Evolutionary conservation across 2,888 invertebrate genomes (phyloP).

Genomic region (Diplolepis rosae): DNA sequence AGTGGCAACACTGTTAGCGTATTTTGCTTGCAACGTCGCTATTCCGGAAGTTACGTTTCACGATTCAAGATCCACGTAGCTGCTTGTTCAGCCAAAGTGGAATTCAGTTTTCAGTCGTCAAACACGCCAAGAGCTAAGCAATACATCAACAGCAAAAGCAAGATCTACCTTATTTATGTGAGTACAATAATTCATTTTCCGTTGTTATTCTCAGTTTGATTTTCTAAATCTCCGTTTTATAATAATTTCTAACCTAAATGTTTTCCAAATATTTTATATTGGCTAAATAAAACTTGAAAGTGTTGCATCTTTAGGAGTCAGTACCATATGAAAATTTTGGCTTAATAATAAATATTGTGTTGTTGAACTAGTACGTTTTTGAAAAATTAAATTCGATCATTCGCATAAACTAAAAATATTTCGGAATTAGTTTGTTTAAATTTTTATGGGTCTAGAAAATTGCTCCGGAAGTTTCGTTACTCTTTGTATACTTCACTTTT

Average conservation of each 20-base stretch:
- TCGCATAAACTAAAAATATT: neutral
- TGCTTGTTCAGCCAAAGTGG: slow-evolving; percentile 1
- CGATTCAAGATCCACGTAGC: neutral
- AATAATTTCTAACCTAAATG: neutral
- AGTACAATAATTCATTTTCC: neutral
- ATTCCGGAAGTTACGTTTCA: slow-evolving; percentile 16
- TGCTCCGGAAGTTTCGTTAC: neutral
- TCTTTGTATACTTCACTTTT: neutral
- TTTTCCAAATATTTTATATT: neutral
- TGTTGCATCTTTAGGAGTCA: neutral
- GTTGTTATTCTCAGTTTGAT: neutral
- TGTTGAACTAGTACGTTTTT: too few species aligned
- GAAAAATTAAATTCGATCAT: neutral
- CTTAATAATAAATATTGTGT: neutral
- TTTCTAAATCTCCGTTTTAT: neutral
- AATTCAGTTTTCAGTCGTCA: slow-evolving; percentile 29
- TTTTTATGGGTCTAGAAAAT: neutral
- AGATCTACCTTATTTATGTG: slow-evolving; percentile 4
- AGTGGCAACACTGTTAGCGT: neutral
- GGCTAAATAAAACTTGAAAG: neutral
- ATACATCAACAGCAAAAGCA: slow-evolving; percentile 7
- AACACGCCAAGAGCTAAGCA: neutral
- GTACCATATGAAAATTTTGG: neutral
- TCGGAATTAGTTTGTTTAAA: neutral
- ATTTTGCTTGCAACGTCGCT: slow-evolving; percentile 12